These are phyloP conservation scores for Arrhopalites spinosus DNA, from an alignment of 2,888 invertebrate species.

Conservation along the genomic window DNA sequence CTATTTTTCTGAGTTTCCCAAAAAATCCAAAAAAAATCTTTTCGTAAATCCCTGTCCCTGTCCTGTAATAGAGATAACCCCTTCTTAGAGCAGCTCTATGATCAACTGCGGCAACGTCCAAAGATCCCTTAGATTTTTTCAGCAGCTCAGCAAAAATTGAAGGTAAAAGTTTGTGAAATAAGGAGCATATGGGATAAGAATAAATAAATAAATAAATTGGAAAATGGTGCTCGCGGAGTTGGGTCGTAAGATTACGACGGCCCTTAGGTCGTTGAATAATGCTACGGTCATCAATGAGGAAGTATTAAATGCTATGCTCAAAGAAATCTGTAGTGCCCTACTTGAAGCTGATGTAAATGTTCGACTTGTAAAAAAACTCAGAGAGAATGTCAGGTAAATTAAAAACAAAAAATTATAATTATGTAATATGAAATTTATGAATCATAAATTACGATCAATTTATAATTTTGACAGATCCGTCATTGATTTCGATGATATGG, in stretches of 20 bases:
- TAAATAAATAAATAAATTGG: conserved; percentile 12
- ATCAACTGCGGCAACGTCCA: too few species aligned
- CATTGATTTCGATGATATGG: conserved; percentile 99
- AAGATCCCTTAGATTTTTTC: too few species aligned
- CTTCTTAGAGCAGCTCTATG: too few species aligned
- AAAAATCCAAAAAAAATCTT: too few species aligned
- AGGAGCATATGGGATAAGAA: not conserved
- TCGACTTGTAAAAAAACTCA: conserved; percentile 87
- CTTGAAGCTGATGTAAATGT: conserved; percentile 97
- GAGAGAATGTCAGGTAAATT: conserved; percentile 83
- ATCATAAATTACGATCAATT: not conserved
- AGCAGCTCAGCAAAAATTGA: too few species aligned
- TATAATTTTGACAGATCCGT: conserved; percentile 70
- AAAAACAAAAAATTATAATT: too few species aligned
- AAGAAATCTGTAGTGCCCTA: conserved; percentile 96
- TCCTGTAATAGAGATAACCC: too few species aligned
- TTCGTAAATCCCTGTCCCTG: too few species aligned
- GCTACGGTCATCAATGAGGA: conserved; percentile 98
- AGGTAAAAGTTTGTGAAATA: too few species aligned
- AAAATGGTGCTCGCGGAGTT: conserved; percentile 99
- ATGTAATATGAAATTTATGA: too few species aligned
- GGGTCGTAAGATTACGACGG: conserved; percentile 98
- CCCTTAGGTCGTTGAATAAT: conserved; percentile 94
- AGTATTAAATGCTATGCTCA: conserved; percentile 98
- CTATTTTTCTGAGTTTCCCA: too few species aligned